Conservation (phyloP, 2,113 vertebrate species). For the Anguilla rostrata region DNA sequence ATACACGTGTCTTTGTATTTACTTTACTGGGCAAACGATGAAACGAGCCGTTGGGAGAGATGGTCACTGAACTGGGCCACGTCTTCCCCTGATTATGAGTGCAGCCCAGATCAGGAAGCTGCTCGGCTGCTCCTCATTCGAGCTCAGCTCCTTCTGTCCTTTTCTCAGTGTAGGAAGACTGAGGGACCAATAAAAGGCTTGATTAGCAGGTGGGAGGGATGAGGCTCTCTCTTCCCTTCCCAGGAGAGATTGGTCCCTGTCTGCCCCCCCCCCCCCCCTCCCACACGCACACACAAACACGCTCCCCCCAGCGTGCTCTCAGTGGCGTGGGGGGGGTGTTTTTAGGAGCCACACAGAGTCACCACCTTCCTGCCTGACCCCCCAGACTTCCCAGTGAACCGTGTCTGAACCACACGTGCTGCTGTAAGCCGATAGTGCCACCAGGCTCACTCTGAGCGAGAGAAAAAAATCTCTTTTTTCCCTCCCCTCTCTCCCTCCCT, state of each 20-base stretch:
- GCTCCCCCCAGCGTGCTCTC: conserved; percentile 22
- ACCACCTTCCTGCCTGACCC: conserved; percentile 67
- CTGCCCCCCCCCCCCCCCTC: conserved; percentile 37
- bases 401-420: conserved; percentile 54
- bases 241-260: conserved; percentile 46
- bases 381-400: conserved; percentile 67
- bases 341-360: conserved; percentile 43
- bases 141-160: not conserved
- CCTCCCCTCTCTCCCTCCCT: not conserved
- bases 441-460: conserved; percentile 54
- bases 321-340: conserved; percentile 44
- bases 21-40: not conserved
- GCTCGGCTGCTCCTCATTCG: not conserved
- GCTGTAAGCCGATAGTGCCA: conserved; percentile 59
- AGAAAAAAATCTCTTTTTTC: conserved; percentile 51
- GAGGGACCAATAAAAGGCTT: conserved; percentile 50
- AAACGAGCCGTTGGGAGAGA: not conserved
- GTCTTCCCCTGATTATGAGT: not conserved
- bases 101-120: not conserved
- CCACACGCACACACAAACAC: conserved; percentile 34
- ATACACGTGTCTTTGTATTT: not conserved
- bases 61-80: not conserved
- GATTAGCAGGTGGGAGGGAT: conserved; percentile 43
- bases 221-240: conserved; percentile 20
- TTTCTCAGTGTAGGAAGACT: not conserved